These are phyloP conservation scores for Apaloderma vittatum DNA, from an alignment of 2,113 vertebrate genomes.

Conservation along the genomic window DNA sequence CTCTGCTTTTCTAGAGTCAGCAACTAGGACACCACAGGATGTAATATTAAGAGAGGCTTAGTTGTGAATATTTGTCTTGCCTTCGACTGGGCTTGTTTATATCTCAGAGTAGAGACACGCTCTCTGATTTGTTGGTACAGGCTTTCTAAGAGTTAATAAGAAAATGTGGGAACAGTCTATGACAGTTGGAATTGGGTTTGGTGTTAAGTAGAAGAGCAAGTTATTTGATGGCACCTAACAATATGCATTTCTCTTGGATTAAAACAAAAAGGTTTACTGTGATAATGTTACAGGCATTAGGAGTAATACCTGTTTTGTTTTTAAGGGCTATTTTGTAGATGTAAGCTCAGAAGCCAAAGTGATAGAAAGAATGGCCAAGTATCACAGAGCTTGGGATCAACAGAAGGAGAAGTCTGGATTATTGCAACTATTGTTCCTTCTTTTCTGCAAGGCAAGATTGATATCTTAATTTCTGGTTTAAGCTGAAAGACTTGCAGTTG, in stretches of 20 bases:
- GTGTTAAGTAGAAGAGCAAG: neutral
- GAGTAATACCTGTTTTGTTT: slow-evolving; percentile 7
- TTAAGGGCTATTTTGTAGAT: slow-evolving; percentile 83
- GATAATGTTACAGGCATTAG: neutral
- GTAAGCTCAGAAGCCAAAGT: slow-evolving; percentile 79
- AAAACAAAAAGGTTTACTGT: neutral
- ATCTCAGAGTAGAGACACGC: neutral
- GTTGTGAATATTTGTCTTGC: neutral
- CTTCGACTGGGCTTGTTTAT: neutral
- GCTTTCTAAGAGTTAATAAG: neutral
- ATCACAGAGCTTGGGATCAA: slow-evolving; percentile 76
- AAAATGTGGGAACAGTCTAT: neutral
- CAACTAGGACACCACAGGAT: neutral
- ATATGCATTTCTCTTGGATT: neutral
- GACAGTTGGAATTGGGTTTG: neutral
- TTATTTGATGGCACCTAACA: neutral
- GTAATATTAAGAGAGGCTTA: neutral
- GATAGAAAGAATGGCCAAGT: slow-evolving; percentile 80
- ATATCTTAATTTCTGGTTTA: neutral
- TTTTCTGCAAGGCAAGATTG: slow-evolving; percentile 84
- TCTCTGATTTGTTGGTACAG: neutral
- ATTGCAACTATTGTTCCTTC: slow-evolving; percentile 81
- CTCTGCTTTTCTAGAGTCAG: neutral
- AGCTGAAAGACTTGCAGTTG: neutral
- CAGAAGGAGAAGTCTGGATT: slow-evolving; percentile 76